Evolutionary conservation across 2,113 vertebrate species (phyloP).

Genomic region (Scartelaos histophorus): DNA sequence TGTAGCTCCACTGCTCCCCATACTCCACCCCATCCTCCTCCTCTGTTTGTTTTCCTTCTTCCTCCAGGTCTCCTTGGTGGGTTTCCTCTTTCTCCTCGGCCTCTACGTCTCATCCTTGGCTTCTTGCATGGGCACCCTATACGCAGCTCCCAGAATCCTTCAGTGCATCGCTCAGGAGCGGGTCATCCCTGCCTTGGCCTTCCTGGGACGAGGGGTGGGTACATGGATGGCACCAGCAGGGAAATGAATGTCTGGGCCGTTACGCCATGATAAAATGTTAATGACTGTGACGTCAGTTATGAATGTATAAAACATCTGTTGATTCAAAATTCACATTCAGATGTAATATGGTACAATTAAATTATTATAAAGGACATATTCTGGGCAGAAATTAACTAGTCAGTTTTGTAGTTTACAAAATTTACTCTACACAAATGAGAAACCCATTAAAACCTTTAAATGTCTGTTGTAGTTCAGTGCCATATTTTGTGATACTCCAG

Average conservation of each 20-base stretch:
- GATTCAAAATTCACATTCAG: neutral
- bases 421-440: no score
- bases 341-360: neutral
- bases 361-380: no score
- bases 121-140: constrained; percentile 96
- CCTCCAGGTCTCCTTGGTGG: constrained; percentile 93
- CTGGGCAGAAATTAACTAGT: no score
- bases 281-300: neutral
- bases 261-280: neutral
- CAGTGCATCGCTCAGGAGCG: constrained; percentile 95
- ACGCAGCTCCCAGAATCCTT: constrained; percentile 93
- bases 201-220: constrained; percentile 88
- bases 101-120: constrained; percentile 97
- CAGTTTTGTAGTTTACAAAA: no score
- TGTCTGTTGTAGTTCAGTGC: no score
- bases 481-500: no score
- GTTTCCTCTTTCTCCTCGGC: constrained; percentile 94
- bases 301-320: neutral
- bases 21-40: constrained; percentile 70
- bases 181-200: constrained; percentile 86
- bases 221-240: constrained; percentile 4
- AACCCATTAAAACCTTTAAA: no score
- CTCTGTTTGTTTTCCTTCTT: constrained; percentile 75
- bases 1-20: constrained; percentile 58
- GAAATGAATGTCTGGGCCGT: constrained; percentile 18